Percentiles rank a stretch among this genome's conserved stretches.
Conservation (phyloP, 2,113 vertebrate genomes). For the Cochlearius cochlearius region DNA sequence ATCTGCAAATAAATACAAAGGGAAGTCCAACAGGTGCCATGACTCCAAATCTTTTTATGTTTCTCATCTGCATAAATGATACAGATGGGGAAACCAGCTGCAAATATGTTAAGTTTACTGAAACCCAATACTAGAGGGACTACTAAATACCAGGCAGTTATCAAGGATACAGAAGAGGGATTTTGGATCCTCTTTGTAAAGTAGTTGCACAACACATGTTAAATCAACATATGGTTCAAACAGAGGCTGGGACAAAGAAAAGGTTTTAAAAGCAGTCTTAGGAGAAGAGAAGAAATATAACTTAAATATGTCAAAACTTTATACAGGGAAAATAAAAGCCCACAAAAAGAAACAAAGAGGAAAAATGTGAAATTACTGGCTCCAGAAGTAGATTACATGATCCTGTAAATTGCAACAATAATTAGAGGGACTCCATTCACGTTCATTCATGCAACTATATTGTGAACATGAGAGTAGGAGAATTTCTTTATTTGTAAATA, state of each 20-base stretch:
- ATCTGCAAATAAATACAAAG: neutral
- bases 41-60: neutral
- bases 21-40: neutral
- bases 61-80: slow-evolving; percentile 16
- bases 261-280: neutral
- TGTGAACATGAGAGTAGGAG: neutral
- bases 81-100: neutral
- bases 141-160: slow-evolving; percentile 9
- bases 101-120: slow-evolving; percentile 18
- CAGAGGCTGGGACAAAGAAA: neutral
- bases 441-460: neutral
- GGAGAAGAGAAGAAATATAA: neutral
- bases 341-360: neutral
- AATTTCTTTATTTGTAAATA: neutral
- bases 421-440: neutral
- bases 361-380: neutral
- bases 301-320: neutral
- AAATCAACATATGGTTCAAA: neutral
- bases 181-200: neutral
- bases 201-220: neutral
- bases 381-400: neutral
- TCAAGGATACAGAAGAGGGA: neutral
- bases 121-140: neutral
- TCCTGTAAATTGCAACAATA: neutral
- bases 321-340: no score